Evolutionary conservation across 92 coral and sea anemone species (phyloP).

Genomic region (Phymanthus crucifer): DNA sequence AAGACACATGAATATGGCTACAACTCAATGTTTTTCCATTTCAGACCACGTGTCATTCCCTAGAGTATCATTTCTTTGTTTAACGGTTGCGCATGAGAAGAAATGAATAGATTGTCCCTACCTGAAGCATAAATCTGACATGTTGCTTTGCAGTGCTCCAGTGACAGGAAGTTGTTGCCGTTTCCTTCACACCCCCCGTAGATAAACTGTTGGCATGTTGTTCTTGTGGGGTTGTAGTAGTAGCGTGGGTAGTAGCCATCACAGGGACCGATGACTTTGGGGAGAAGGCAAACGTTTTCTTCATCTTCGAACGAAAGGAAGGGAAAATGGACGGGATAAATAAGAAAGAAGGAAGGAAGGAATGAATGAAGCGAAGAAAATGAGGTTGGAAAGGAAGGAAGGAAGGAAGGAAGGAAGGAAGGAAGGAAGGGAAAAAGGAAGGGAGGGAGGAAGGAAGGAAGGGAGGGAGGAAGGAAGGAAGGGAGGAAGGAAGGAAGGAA

Average conservation of each 20-base stretch:
- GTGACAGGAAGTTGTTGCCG: background rate
- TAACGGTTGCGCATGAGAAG: too few relatives aligned
- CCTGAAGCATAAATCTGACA: background rate
- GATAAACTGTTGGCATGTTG: background rate
- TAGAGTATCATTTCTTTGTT: too few relatives aligned
- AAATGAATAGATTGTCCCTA: too few relatives aligned
- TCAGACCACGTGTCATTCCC: too few relatives aligned
- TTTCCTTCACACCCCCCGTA: conserved; percentile 13
- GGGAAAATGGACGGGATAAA: background rate
- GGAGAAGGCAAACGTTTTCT: background rate
- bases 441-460: background rate
- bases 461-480: background rate
- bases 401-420: background rate
- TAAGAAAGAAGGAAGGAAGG: background rate
- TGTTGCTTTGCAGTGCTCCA: background rate
- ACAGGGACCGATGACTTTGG: conserved; percentile 4
- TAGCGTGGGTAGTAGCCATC: background rate
- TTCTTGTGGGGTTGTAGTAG: background rate
- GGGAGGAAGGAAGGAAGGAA: background rate
- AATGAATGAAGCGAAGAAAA: too few relatives aligned
- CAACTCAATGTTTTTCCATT: too few relatives aligned
- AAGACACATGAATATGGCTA: too few relatives aligned
- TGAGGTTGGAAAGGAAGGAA: too few relatives aligned
- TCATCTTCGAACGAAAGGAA: background rate
- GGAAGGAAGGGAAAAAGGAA: background rate